A percentile compares a stretch with the other conserved stretches of the same genome.
Evolutionary conservation across 2,797 vertebrate genomes (phyloP).

Genomic region (Lindbergichthys nudifrons): DNA sequence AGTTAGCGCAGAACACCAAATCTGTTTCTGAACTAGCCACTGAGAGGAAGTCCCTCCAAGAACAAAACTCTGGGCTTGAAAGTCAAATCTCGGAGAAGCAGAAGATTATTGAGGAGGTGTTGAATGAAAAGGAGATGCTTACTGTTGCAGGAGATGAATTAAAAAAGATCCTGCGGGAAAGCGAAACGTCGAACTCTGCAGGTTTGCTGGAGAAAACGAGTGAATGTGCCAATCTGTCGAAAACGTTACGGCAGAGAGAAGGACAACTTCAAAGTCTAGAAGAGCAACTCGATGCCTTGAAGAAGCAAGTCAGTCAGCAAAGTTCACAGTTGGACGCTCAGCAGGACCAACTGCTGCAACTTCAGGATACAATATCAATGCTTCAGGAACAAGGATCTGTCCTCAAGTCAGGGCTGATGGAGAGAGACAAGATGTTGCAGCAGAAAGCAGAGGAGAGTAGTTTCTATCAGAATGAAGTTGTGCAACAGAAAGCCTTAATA

Average conservation of each 20-base stretch:
- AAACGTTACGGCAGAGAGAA: constrained; percentile 77
- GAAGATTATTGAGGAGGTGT: constrained; percentile 71
- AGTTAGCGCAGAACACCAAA: constrained; percentile 68
- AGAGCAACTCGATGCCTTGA: constrained; percentile 73
- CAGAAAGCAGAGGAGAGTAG: constrained; percentile 79
- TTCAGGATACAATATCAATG: constrained; percentile 79
- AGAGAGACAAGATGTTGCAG: constrained; percentile 78
- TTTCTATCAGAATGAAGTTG: constrained; percentile 66
- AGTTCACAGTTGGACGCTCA: constrained; percentile 71
- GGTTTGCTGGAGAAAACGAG: constrained; percentile 83
- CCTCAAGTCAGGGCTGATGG: constrained; percentile 82
- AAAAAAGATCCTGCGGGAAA: constrained; percentile 76
- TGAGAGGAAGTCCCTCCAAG: constrained; percentile 72
- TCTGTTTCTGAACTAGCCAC: constrained; percentile 71
- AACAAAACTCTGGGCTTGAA: constrained; percentile 73
- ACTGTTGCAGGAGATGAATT: constrained; percentile 73
- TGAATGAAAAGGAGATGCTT: constrained; percentile 82
- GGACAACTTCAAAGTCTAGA: constrained; percentile 73
- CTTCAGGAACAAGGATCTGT: constrained; percentile 85
- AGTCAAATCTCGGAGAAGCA: constrained; percentile 75
- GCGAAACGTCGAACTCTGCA: constrained; percentile 71
- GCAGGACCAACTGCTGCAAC: constrained; percentile 76
- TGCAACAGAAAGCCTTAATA: constrained; percentile 64
- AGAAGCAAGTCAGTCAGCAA: constrained; percentile 73
- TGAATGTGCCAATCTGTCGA: constrained; percentile 80